Evolutionary conservation across 2,888 invertebrate species (phyloP).

Genomic region (Andricus quercusramuli): DNA sequence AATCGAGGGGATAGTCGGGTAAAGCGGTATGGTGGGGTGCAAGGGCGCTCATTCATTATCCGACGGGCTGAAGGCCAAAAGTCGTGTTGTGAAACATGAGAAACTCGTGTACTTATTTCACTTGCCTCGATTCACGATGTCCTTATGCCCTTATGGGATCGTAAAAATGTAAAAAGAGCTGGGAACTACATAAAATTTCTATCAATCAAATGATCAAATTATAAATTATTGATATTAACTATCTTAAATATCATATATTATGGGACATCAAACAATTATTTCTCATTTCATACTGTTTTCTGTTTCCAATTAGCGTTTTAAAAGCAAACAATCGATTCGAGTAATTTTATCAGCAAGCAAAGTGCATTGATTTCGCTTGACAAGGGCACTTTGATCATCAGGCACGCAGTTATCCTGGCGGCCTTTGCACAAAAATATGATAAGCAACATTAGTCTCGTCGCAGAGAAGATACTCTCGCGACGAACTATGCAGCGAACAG

Average conservation of each 20-base stretch:
- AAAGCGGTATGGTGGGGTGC: conserved; percentile 21
- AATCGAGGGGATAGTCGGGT: conserved; percentile 61
- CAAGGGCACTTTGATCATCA: conserved; percentile 42
- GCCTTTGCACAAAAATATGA: conserved; percentile 36
- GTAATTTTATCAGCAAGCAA: conserved; percentile 31
- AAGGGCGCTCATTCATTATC: conserved; percentile 41
- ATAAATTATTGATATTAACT: not conserved
- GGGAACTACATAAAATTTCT: not conserved
- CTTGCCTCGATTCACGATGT: not conserved
- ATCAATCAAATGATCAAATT: not conserved
- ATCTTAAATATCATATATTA: not conserved
- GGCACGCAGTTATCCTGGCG: conserved; percentile 35
- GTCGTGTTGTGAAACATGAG: conserved; percentile 25
- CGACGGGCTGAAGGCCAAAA: conserved; percentile 38
- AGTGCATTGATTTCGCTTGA: conserved; percentile 39
- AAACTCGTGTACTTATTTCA: conserved; percentile 18
- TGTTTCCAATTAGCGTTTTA: not conserved
- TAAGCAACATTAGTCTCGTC: conserved; percentile 23
- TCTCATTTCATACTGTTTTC: not conserved
- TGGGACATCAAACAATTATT: no score
- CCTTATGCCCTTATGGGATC: conserved; percentile 1
- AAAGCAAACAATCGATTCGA: conserved; percentile 19
- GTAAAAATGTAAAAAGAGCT: not conserved
- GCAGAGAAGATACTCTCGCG: conserved; percentile 10
- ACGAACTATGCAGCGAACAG: conserved; percentile 18